phyloP scores from a whole-genome alignment of 2,888 invertebrate species.

The Drosophila suboccidentalis region DNA sequence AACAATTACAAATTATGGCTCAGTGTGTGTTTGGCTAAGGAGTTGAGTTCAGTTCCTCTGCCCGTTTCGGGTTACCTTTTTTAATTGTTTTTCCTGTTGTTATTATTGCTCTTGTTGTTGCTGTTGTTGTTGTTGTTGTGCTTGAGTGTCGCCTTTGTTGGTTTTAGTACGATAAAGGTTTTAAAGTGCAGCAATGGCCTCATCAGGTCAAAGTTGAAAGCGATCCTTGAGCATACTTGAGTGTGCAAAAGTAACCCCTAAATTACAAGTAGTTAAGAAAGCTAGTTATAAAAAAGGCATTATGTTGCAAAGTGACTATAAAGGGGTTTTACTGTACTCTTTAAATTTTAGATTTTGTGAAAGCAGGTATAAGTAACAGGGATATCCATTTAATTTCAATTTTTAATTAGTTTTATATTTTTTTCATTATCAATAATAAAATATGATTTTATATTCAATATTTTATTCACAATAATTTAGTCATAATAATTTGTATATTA shows the following conservation, averaged over 20 bases:
- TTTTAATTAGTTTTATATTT: background rate
- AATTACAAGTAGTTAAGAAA: conserved; percentile 4
- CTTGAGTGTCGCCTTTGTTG: conserved; percentile 58
- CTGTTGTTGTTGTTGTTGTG: conserved; percentile 31
- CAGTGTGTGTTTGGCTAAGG: conserved; percentile 42
- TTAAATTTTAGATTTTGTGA: background rate
- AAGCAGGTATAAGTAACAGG: background rate
- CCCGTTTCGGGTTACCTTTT: conserved; percentile 64
- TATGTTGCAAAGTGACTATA: background rate
- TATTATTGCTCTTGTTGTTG: conserved; percentile 27
- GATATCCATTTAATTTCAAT: background rate
- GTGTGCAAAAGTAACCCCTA: conserved; percentile 4
- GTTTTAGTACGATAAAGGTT: conserved; percentile 47
- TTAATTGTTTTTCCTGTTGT: conserved; percentile 63
- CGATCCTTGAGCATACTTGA: conserved; percentile 23
- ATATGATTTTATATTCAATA: background rate
- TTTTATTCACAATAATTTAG: background rate
- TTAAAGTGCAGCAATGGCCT: conserved; percentile 39
- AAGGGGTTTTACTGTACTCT: background rate
- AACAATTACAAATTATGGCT: conserved; percentile 79
- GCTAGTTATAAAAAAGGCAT: background rate
- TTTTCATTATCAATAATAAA: background rate
- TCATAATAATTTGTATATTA: background rate
- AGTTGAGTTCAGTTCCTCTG: conserved; percentile 18
- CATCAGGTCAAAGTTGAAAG: conserved; percentile 59